Base-by-base conservation (phyloP, 1,140 invertebrate genomes). In the Calephelis nemesis region DNA sequence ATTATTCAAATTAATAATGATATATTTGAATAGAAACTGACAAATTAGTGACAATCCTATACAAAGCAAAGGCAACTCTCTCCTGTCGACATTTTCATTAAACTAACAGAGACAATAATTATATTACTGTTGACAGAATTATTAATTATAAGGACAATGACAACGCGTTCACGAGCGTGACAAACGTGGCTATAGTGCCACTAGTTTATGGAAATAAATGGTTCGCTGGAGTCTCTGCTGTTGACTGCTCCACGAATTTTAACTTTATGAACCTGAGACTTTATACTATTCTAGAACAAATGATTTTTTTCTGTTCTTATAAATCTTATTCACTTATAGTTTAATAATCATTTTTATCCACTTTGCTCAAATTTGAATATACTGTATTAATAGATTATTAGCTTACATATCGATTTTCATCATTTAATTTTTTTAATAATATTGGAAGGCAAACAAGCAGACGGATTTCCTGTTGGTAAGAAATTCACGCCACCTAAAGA, bases 121-220 rank as follows among this genome's bases (percentile, higher is more conserved):
- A 60, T 60, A 60, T 60, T 60, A 60, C 15, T 60, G 54, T 60
- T 60, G 54, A 60, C 54, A 60, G 19, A 39, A 39, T 60, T 60
- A 60, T 60, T 60, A 60, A 60, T 60, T 60, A 39, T 60, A n/a
- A 60, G 30, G 19, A 60, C 54, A 60, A 40, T 60, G 54, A 60
- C 54, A 30, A 40, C 54, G 54, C 30, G 39, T 39, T 60, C 30
- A 40, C 30, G 30, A 40, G 30, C 54, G 54, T 60, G 30, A 60
- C 54, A 40, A 39, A 60, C 54, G 12, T 60, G 6, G 54, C 30
- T 12, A 12, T 60, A 39, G 19, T 19, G n/a, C 49, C 49, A 50
- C 8, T 54, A 30, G 50, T 12, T 58, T 58, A 58, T 58, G 19
- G 19, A 58, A 58, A 58, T 58, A 30, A 58, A 58, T 58, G 54